These are phyloP conservation scores for Itoplectis maculator DNA, from an alignment of 2,888 invertebrate genomes.

Conservation along the genomic window DNA sequence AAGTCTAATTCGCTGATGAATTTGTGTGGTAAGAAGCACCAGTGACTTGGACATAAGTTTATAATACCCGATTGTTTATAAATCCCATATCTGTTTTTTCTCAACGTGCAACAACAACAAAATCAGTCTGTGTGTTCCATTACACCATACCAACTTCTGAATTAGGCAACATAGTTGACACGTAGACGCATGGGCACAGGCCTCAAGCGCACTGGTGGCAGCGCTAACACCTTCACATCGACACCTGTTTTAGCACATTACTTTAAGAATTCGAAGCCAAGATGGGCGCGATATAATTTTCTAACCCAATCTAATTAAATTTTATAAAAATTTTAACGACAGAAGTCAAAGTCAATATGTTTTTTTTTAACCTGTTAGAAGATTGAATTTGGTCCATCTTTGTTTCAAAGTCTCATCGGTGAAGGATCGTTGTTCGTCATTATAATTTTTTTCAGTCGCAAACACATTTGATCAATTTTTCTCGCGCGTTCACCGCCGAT, in stretches of 20 bases:
- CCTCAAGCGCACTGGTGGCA: constrained; percentile 79
- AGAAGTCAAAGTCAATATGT: background rate
- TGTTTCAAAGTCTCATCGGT: constrained; percentile 49
- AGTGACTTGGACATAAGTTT: constrained; percentile 80
- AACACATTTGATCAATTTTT: background rate
- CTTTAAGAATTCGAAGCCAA: constrained; percentile 17
- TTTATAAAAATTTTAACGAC: too few relatives aligned
- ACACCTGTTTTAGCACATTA: constrained; percentile 67
- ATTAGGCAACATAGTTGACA: constrained; percentile 62
- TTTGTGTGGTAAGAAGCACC: constrained; percentile 95
- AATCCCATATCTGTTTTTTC: constrained; percentile 53
- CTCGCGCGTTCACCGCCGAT: constrained; percentile 46
- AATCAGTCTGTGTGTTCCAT: constrained; percentile 53
- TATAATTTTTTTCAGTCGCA: background rate
- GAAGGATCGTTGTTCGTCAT: background rate
- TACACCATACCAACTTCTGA: constrained; percentile 51
- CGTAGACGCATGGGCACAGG: constrained; percentile 83
- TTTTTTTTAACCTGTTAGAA: constrained; percentile 12
- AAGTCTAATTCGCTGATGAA: constrained; percentile 98
- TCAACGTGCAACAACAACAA: constrained; percentile 39
- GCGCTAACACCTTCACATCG: constrained; percentile 70
- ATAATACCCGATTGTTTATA: constrained; percentile 58
- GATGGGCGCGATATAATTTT: constrained; percentile 27
- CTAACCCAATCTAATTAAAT: too few relatives aligned
- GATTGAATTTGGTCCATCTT: constrained; percentile 37